Evolutionary conservation across 2,113 vertebrate species (phyloP), one percentile per base, ranked within the genome.

Genomic region (Halcyon senegalensis): DNA sequence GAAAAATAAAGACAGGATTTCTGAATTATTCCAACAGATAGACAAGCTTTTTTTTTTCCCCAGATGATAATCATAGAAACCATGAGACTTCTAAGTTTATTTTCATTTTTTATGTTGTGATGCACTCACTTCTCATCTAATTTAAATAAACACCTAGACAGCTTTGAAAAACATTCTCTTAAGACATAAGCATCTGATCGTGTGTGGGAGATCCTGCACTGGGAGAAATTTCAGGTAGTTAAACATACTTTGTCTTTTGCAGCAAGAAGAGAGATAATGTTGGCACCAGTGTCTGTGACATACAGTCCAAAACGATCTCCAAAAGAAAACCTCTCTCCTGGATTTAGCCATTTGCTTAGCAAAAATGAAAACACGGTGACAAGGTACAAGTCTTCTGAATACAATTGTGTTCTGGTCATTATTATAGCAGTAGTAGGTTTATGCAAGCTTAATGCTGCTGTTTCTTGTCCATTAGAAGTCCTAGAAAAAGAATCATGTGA

Each of bases 241-340:
- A 90, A 89, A 75, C 23, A 16, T 48, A 44, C 16, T 93, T 84
- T 97, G 93, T 96, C 50, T 89, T 95, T 84, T 87, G 39, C 96
- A 99, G 99, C 99, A 59, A 99, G 98, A 94, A 98, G 99, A 97
- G 99, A 99, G 83, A 99, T 98, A 33, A 97, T 99, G 96, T 91
- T 99, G 82, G 97, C 95, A 43, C 99, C 99, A 2, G 91, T 98
- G 80, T 98, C 99, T 19, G 98, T 99, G 48, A 99, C 98, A 37
- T 99, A 99, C 93, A 99, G 99, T 91, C 99, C 99, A 4, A 99
- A 99, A 97, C 98, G 99, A 75, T 99, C 98, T 92, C 99, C 99
- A 4, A 98, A 98, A n/a, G 99, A 99, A 94, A 99, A 99, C 92
- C 97, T 99, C 89, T 99, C 99, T 87, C 99, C 99, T 18, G 99